These are phyloP conservation scores for Sebastes vulpes DNA, from an alignment of 2,797 vertebrate genomes.

Conservation along the genomic window DNA sequence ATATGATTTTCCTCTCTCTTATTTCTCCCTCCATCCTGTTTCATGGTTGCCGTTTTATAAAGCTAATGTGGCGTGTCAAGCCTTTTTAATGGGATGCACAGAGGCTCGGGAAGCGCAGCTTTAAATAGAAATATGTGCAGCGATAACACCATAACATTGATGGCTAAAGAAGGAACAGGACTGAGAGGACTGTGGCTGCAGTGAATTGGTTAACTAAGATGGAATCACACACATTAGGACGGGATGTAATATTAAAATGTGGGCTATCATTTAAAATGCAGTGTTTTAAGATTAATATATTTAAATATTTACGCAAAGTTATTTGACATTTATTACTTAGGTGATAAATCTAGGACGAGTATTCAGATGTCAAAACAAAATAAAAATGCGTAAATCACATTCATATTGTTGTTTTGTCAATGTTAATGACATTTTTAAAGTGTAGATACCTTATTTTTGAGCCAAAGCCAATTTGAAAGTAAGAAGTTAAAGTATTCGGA, in stretches of 20 bases:
- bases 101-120: conserved; percentile 87
- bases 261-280: conserved; percentile 3
- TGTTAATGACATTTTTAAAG: background rate
- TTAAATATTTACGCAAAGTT: background rate
- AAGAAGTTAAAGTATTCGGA: background rate
- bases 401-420: background rate
- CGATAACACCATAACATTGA: conserved; percentile 63
- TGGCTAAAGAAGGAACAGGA: conserved; percentile 39
- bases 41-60: conserved; percentile 85
- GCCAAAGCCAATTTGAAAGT: conserved; percentile 21
- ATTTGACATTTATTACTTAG: background rate
- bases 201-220: conserved; percentile 70
- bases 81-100: conserved; percentile 93
- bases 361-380: background rate
- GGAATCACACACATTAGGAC: conserved; percentile 24
- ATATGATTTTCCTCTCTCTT: conserved; percentile 63
- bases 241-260: background rate
- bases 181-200: conserved; percentile 46
- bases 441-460: background rate
- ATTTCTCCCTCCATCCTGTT: conserved; percentile 53
- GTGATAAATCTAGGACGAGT: background rate
- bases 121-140: conserved; percentile 89
- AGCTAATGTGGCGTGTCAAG: conserved; percentile 91
- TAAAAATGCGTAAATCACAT: background rate
- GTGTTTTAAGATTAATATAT: background rate